Base-by-base conservation (phyloP, 1,140 invertebrate species). In the Araneus ventricosus region DNA sequence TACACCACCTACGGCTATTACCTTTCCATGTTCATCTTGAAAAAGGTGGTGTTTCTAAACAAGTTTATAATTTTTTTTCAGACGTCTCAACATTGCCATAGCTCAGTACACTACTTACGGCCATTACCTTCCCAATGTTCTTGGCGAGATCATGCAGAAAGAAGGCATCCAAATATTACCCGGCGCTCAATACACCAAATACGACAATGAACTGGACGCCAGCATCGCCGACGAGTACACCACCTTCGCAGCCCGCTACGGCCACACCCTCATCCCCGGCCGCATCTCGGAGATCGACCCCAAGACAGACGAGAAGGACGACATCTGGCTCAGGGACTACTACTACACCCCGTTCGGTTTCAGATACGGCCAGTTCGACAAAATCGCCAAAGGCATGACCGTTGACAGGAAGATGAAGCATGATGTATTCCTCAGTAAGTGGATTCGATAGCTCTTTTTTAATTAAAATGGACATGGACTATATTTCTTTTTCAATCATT, bases 361-460 rank as follows among this genome's bases (percentile, higher is more conserved):
- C 52, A 87, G 94, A 30, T 86, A 94, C 27, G 94, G 94, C 20
- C 94, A 94, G 85, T 91, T 94, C n/a, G 94, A 95, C 87, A 91
- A 94, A 30, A 95, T 88, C 22, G 92, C 92, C 0, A 88, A 88
- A 27, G 92, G 92, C 52, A 93, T 93, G 92, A 93, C 92, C 5
- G 80, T 82, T 1, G 87, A 93, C n/a, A 80, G 87, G 20, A 93
- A 89, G 27, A 89, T 88, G 87, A 93, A 93, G 20, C 92, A 93
- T 14, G 92, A 93, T 37, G 92, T 93, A 4, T 93, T 93, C 34
- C 98, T 6, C 94, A 97, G 24, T 96, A 96, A 93, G 97, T 97
- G 80, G n/a, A n/a, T n/a, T 96, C 98, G 94, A 95, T 96, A 10
- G 97, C 95, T n/a, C n/a, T n/a, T n/a, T n/a, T n/a, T n/a, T n/a